Percentiles rank a stretch among this genome's conserved stretches.
Conservation (phyloP, 2,888 invertebrate species). For the Andrena haemorrhoa region DNA sequence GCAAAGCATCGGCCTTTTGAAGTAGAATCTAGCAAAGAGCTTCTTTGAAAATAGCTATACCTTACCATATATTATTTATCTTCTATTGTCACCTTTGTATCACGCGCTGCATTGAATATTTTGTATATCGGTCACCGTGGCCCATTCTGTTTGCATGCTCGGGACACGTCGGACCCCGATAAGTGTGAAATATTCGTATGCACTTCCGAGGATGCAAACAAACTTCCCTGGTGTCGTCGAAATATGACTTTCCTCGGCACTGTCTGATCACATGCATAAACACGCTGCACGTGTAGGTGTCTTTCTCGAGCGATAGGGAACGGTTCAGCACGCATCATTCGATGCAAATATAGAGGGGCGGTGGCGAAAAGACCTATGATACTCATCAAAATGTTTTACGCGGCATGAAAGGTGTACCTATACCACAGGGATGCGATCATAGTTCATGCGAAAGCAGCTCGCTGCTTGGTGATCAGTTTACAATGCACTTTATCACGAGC, state of each 20-base stretch:
- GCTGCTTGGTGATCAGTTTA: conserved; percentile 40
- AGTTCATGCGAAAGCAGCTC: conserved; percentile 65
- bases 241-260: neutral
- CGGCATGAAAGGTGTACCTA: conserved; percentile 56
- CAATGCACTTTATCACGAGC: conserved; percentile 15
- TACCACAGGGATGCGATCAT: conserved; percentile 60
- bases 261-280: conserved; percentile 1
- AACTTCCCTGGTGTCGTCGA: neutral
- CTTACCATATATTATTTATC: conserved; percentile 10
- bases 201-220: conserved; percentile 3
- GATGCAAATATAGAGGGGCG: conserved; percentile 59
- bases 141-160: conserved; percentile 4
- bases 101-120: conserved; percentile 1
- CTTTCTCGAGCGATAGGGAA: neutral
- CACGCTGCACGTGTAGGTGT: neutral
- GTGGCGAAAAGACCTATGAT: conserved; percentile 59
- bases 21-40: neutral
- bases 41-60: conserved; percentile 15
- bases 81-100: conserved; percentile 16
- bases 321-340: conserved; percentile 35
- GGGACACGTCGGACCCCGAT: conserved; percentile 5
- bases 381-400: conserved; percentile 72
- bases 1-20: neutral
- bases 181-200: conserved; percentile 17
- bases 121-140: conserved; percentile 7